These are phyloP conservation scores for Pristionchus mayeri DNA, from an alignment of 2,888 invertebrate species.

Conservation along the genomic window DNA sequence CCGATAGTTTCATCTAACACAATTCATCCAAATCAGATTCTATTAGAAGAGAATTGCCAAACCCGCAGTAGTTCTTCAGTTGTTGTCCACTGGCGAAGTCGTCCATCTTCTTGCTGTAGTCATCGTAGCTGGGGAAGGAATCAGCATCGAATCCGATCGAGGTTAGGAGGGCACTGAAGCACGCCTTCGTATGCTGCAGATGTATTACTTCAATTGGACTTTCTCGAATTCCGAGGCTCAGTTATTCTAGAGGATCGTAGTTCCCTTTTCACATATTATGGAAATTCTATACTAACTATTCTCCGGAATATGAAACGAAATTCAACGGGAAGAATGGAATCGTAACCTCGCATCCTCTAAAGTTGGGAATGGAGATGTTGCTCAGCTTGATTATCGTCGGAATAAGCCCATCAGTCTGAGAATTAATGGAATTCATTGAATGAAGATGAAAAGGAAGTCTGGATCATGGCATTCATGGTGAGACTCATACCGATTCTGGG, in stretches of 20 bases:
- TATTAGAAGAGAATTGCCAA: too few species aligned
- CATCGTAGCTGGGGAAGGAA: constrained; percentile 3
- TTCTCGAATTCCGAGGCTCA: too few species aligned
- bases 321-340: not conserved
- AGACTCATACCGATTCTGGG: too few species aligned
- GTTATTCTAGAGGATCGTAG: too few species aligned
- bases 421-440: not conserved
- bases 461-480: too few species aligned
- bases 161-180: not conserved
- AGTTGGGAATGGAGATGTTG: not conserved
- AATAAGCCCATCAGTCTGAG: not conserved
- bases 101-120: not conserved
- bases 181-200: not conserved
- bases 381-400: not conserved
- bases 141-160: not conserved
- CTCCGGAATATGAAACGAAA: not conserved
- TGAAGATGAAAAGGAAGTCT: not conserved
- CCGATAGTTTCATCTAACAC: too few species aligned
- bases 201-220: too few species aligned
- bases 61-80: constrained; percentile 4
- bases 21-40: too few species aligned
- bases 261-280: too few species aligned
- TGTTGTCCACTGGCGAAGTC: not conserved
- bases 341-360: not conserved
- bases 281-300: not conserved